Evolutionary conservation across 1,140 invertebrate species (phyloP), one percentile per base, ranked within the genome.

Genomic region (Neodiprion lecontei): DNA sequence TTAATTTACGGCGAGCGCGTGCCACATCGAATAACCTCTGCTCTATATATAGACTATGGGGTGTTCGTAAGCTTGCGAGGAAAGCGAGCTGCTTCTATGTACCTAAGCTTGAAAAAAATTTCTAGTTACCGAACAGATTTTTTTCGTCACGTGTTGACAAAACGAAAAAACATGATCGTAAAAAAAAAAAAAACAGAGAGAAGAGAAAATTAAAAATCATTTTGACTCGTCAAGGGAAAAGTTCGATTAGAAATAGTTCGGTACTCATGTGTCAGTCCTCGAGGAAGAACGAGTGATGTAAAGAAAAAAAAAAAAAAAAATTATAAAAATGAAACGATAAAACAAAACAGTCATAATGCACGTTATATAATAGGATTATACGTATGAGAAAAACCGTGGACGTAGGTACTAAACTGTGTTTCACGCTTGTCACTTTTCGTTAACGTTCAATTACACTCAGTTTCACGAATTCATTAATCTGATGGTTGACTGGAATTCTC

Each of bases 1-100:
- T 76, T 78, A 76, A 78, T 78, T 78, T 78, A 78, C 77, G 75
- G 67, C 72, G 67, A 74, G 75, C 77, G 73, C 77, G 77, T 78
- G 77, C 75, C 77, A 61, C 50, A 73, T 69, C 67, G 71, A 72
- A 69, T 76, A 76, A 76, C 61, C 72, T 73, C 72, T 61, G 69
- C 21, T 50, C 66, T 69, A 71, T 78, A 78, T 74, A 74, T 76
- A 76, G 73, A 50, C 69, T 61, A 66, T 67, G 9, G 17, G 69
- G 40, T 69, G 48, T 48, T 17, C 50, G 67, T 23, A 28, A 66
- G 71, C n/a, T 48, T 61, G 5, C 17, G 71, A n/a, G 23, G 48
- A 72, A 14, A 28, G 50, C 53, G 17, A 5, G 23, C 3, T 9
- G 66, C 14, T 17, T 53, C n/a, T 9, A 49, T 49, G 17, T 68